phyloP scores from a whole-genome alignment of 2,113 vertebrate genomes.

The Phrynosoma platyrhinos region DNA sequence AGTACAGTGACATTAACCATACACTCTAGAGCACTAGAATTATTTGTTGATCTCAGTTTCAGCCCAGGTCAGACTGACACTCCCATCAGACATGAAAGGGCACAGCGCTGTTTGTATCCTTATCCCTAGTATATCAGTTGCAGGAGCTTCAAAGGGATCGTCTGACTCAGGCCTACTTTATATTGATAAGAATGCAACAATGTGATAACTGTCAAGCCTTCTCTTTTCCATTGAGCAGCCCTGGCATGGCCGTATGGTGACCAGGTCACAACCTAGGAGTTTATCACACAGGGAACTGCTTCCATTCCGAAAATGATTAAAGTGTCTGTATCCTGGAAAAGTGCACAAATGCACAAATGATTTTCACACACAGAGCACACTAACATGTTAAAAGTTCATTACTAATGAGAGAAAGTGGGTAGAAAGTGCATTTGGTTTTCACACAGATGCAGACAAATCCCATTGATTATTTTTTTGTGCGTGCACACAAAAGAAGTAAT shows the following conservation, averaged over 20 bases:
- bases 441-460: no score
- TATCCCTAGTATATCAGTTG: conserved; percentile 2
- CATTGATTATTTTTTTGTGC: no score
- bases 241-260: neutral
- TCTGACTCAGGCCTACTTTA: conserved; percentile 2
- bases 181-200: neutral
- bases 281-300: no score
- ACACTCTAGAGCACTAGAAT: neutral
- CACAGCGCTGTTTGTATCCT: conserved; percentile 15
- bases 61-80: conserved; percentile 19
- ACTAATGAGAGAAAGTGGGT: no score
- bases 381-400: no score
- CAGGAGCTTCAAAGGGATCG: neutral
- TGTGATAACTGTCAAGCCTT: neutral
- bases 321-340: no score
- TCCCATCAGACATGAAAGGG: conserved; percentile 23
- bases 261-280: neutral
- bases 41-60: conserved; percentile 16
- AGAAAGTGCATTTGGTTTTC: no score
- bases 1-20: conserved; percentile 31
- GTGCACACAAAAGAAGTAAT: no score
- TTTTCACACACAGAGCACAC: no score
- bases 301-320: no score
- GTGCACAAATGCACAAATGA: no score
- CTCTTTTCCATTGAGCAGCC: neutral